A percentile compares a stretch with the other conserved stretches of the same genome.
Evolutionary conservation across 1,140 invertebrate genomes (phyloP).

Genomic region (Drosophila nasuta): DNA sequence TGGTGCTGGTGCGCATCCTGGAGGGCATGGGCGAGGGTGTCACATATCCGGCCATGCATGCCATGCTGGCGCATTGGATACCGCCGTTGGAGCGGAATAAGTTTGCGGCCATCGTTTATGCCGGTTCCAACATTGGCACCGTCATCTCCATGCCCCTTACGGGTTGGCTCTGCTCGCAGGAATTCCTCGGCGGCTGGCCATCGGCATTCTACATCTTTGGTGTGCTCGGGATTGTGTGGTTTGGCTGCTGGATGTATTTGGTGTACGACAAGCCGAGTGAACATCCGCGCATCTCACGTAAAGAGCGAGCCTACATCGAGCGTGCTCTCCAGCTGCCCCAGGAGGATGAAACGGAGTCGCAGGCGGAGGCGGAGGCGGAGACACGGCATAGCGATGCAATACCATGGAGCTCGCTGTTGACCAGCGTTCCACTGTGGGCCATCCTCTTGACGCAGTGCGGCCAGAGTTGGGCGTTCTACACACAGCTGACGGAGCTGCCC

Average conservation of each 20-base stretch:
- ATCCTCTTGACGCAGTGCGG: constrained; percentile 94
- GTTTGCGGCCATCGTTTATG: constrained; percentile 92
- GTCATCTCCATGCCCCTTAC: constrained; percentile 91
- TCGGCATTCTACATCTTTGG: constrained; percentile 93
- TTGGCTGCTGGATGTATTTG: constrained; percentile 89
- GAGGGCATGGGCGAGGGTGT: constrained; percentile 95
- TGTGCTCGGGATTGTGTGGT: constrained; percentile 91
- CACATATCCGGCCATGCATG: constrained; percentile 93
- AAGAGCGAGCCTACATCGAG: constrained; percentile 89
- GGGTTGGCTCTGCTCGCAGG: constrained; percentile 89
- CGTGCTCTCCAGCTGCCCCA: constrained; percentile 84
- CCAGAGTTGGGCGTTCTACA: constrained; percentile 97
- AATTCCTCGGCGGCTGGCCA: constrained; percentile 91
- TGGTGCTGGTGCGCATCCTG: constrained; percentile 91
- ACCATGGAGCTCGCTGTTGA: constrained; percentile 93
- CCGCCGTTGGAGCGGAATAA: constrained; percentile 92
- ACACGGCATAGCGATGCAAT: constrained; percentile 34
- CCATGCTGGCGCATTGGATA: constrained; percentile 93
- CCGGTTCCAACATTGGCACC: constrained; percentile 89
- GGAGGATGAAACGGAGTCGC: constrained; percentile 33
- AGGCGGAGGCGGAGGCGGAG: not conserved
- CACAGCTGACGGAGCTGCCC: constrained; percentile 96
- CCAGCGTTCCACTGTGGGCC: constrained; percentile 94
- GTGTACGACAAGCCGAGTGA: constrained; percentile 91
- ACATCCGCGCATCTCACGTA: constrained; percentile 92